Evolutionary conservation across 2,888 invertebrate genomes (phyloP).

Genomic region (Trachelus troglodyta): DNA sequence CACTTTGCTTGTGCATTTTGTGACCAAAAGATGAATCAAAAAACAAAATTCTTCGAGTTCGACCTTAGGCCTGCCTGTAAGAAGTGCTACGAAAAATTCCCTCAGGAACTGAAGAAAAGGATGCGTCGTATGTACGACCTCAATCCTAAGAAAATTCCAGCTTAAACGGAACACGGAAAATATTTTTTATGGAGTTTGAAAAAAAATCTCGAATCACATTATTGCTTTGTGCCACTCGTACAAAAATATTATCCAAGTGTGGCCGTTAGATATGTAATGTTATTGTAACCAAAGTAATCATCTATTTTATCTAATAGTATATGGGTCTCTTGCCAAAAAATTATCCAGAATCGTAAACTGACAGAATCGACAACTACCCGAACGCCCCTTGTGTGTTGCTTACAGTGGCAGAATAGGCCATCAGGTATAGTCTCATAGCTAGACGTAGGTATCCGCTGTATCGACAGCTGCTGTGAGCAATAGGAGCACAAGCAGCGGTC

Average conservation of each 20-base stretch:
- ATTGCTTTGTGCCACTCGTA: not conserved
- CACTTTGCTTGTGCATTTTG: constrained; percentile 98
- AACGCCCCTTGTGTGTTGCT: no score
- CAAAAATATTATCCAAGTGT: not conserved
- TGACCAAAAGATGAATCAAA: constrained; percentile 95
- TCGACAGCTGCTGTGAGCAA: no score
- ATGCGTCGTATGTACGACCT: constrained; percentile 90
- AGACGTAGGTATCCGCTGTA: no score
- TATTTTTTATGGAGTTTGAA: not conserved
- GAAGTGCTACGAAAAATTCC: constrained; percentile 97
- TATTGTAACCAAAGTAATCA: not conserved
- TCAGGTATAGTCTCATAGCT: no score
- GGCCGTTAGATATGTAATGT: not conserved
- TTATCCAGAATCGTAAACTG: no score
- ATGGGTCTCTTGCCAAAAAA: no score
- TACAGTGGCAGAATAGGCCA: no score
- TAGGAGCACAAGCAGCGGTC: no score
- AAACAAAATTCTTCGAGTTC: constrained; percentile 99
- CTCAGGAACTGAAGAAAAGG: constrained; percentile 91
- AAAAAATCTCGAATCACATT: not conserved
- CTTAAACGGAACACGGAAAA: constrained; percentile 40
- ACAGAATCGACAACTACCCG: no score
- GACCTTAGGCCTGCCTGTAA: constrained; percentile 99
- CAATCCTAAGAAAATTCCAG: constrained; percentile 72
- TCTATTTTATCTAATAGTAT: not conserved